These are phyloP conservation scores for Muscicapa adusta DNA, from an alignment of 2,113 vertebrate species.

Conservation along the genomic window DNA sequence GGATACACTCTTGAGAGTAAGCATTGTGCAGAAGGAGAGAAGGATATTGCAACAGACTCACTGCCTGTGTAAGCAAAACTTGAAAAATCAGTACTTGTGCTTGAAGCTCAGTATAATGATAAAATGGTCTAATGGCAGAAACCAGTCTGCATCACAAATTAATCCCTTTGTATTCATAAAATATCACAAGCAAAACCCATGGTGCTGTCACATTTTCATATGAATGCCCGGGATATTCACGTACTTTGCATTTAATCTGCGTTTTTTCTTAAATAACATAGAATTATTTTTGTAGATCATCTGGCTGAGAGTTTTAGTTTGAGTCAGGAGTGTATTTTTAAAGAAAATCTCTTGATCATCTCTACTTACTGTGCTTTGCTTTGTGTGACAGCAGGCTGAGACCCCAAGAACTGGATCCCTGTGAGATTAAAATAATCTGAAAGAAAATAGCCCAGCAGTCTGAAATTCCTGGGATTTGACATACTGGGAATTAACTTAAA, in stretches of 20 bases:
- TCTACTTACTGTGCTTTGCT: background rate
- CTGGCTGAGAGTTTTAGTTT: background rate
- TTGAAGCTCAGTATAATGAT: background rate
- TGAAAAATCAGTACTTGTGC: background rate
- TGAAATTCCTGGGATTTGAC: background rate
- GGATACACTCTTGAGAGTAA: background rate
- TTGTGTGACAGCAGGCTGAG: background rate
- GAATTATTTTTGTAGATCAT: slow-evolving; percentile 6
- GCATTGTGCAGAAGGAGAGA: fast-evolving
- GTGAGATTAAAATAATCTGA: background rate
- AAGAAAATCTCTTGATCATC: background rate
- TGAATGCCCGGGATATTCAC: background rate
- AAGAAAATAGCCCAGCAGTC: background rate
- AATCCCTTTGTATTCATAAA: background rate
- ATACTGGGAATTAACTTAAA: background rate
- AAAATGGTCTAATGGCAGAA: background rate
- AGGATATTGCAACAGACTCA: background rate
- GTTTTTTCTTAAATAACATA: background rate
- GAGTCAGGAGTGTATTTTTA: background rate
- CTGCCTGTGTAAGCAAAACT: background rate
- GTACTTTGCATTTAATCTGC: background rate
- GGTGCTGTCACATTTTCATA: slow-evolving; percentile 3
- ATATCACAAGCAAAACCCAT: background rate
- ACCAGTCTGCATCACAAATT: background rate
- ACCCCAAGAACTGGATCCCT: background rate